Evolutionary conservation across 2,888 invertebrate species (phyloP), one percentile per base, ranked within the genome.

Genomic region (Stenichneumon culpator): DNA sequence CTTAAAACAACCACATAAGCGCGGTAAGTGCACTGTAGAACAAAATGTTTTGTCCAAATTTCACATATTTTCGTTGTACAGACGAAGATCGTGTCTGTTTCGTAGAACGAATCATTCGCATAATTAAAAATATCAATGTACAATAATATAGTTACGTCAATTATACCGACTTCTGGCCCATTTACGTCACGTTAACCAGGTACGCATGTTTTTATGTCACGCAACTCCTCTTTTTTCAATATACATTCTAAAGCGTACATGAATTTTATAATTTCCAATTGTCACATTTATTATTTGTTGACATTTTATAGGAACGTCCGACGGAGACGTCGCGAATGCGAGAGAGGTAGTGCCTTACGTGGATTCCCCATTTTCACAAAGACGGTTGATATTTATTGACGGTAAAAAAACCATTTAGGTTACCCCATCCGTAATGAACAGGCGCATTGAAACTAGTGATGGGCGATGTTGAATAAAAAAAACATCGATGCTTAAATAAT

Each of bases 271-370:
- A 69, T 19, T 39, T 67, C 47, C 28, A 77, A 67, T 65, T 67
- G 52, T 54, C 36, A 69, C 32, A 50, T 79, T 68, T 22, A 9
- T 77, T 52, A 22, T 73, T 68, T 25, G 19, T 77, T 22, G 77
- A 25, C 65, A 74, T 82, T 69, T 69, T 32, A 86, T 90, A 90
- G 91, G 90, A 90, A 90, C 91, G 89, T 91, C 89, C 88, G 78
- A 25, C 28, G 69, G 22, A 28, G 28, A 32, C 69, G 25, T 25
- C 57, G 57, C 57, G 54, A 57, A 11, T 25, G 54, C 54, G 57
- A 57, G 57, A 57, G 57, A 57, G 57, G 19, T 57, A 57, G 19
- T 25, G 25, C 14, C 57, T 57, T 57, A 57, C 25, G 22, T 22
- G 57, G 57, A 22, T 57, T 3, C 57, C 57, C 5, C 3, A 7